Percentiles rank a stretch among this genome's conserved stretches.
These are phyloP conservation scores for Pandemis corylana DNA, from an alignment of 2,888 invertebrate genomes.

Conservation along the genomic window DNA sequence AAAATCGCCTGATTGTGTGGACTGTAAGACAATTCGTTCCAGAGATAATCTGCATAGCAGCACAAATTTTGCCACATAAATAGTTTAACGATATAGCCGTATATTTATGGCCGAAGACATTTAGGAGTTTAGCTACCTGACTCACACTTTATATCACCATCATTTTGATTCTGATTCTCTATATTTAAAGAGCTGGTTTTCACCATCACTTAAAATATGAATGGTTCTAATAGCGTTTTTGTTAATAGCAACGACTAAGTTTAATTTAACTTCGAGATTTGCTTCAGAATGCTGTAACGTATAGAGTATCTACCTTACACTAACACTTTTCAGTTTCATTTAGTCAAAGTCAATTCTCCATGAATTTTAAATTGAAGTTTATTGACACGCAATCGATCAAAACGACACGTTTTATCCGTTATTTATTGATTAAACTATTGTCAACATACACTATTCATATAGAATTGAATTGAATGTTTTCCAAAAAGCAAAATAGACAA, in stretches of 20 bases:
- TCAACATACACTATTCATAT: conserved; percentile 8
- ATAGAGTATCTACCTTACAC: too few species aligned
- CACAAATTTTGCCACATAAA: neutral
- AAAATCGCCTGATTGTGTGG: neutral
- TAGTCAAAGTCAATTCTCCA: neutral
- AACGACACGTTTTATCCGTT: neutral
- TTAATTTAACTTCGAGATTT: neutral
- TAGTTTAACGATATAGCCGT: neutral
- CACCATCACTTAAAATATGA: neutral
- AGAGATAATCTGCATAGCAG: neutral
- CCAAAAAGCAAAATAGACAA: conserved; percentile 20
- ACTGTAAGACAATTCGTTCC: conserved; percentile 3
- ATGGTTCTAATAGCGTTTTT: neutral
- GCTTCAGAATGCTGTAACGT: neutral
- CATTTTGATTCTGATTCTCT: neutral
- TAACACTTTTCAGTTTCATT: neutral
- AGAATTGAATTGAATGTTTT: conserved; percentile 4
- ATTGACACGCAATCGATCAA: neutral
- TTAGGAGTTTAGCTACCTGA: neutral
- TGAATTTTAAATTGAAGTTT: neutral
- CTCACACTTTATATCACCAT: too few species aligned
- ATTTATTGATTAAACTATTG: conserved; percentile 6
- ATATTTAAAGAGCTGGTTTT: neutral
- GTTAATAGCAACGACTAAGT: neutral
- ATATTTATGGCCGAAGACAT: neutral